A percentile compares a stretch with the other conserved stretches of the same genome.
phyloP scores from a whole-genome alignment of 1,140 invertebrate species.

The Pseudobourletiella spinata region DNA sequence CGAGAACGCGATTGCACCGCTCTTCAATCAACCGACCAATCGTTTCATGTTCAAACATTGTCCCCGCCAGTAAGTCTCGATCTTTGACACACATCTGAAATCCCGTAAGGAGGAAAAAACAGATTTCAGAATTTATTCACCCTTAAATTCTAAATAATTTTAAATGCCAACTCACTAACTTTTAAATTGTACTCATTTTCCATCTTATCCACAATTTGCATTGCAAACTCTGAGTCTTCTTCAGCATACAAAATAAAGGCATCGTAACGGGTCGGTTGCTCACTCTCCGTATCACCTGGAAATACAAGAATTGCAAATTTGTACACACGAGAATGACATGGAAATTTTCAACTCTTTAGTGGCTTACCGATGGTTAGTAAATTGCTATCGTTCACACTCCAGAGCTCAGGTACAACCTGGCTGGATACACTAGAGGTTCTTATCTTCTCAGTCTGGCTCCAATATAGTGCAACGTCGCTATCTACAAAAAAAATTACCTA shows the following conservation, averaged over 20 bases:
- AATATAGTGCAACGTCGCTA: constrained; percentile 41
- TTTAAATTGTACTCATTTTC: constrained; percentile 53
- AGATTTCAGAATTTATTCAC: no score
- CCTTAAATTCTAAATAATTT: background rate
- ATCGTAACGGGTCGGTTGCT: constrained; percentile 52
- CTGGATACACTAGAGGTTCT: no score
- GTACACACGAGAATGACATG: no score
- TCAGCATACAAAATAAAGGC: constrained; percentile 62
- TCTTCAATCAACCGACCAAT: constrained; percentile 61
- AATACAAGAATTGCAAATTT: constrained; percentile 14
- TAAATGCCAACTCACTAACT: no score
- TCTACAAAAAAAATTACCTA: constrained; percentile 39
- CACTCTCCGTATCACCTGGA: constrained; percentile 46
- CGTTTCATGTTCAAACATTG: constrained; percentile 56
- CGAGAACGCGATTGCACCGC: constrained; percentile 59
- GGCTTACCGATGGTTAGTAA: constrained; percentile 20
- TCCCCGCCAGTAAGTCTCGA: constrained; percentile 54
- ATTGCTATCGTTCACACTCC: constrained; percentile 7
- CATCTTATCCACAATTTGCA: constrained; percentile 51
- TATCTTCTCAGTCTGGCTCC: no score
- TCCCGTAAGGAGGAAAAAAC: constrained; percentile 10
- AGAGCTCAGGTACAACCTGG: no score
- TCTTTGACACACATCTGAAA: constrained; percentile 57
- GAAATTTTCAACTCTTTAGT: no score
- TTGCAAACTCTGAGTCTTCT: constrained; percentile 55